Percentiles rank a stretch among this genome's conserved stretches.
Conservation (phyloP, 2,797 vertebrate genomes). For the Eupleurogrammus muticus region DNA sequence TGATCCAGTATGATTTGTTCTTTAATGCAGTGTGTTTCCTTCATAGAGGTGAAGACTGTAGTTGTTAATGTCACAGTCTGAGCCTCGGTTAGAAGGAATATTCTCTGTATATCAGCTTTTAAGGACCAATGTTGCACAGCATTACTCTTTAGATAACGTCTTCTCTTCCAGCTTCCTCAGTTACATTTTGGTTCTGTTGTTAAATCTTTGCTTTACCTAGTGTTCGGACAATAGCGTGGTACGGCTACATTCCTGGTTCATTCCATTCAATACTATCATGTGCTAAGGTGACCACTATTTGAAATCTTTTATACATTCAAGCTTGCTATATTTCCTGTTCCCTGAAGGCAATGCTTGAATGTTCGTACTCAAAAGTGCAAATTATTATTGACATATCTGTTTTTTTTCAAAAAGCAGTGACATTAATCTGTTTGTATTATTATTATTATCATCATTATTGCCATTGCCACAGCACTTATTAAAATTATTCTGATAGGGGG, state of each 20-base stretch:
- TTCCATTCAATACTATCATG: constrained; percentile 28
- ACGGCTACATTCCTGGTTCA: constrained; percentile 36
- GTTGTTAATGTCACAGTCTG: constrained; percentile 22
- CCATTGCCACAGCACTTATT: constrained; percentile 56
- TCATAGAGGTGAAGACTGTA: constrained; percentile 26
- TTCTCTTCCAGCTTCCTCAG: constrained; percentile 22
- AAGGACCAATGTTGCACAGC: constrained; percentile 59
- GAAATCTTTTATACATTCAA: constrained; percentile 66
- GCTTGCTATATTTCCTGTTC: constrained; percentile 52
- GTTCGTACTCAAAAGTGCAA: constrained; percentile 59
- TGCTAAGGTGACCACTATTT: constrained; percentile 54
- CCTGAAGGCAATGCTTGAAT: constrained; percentile 53
- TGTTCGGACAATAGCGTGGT: constrained; percentile 41
- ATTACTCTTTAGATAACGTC: constrained; percentile 34
- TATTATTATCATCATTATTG: constrained; percentile 32
- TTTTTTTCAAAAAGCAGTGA: constrained; percentile 55
- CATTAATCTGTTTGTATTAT: constrained; percentile 51
- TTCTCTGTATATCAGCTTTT: constrained; percentile 48
- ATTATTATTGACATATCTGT: constrained; percentile 30
- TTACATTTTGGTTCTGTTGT: constrained; percentile 24
- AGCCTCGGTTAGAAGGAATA: constrained; percentile 33
- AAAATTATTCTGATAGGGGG: constrained; percentile 39
- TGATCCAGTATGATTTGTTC: constrained; percentile 45
- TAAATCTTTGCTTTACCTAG: constrained; percentile 40
- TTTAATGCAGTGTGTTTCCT: constrained; percentile 56